Evolutionary conservation across 2,113 vertebrate species (phyloP).

Genomic region (Neogale vison): DNA sequence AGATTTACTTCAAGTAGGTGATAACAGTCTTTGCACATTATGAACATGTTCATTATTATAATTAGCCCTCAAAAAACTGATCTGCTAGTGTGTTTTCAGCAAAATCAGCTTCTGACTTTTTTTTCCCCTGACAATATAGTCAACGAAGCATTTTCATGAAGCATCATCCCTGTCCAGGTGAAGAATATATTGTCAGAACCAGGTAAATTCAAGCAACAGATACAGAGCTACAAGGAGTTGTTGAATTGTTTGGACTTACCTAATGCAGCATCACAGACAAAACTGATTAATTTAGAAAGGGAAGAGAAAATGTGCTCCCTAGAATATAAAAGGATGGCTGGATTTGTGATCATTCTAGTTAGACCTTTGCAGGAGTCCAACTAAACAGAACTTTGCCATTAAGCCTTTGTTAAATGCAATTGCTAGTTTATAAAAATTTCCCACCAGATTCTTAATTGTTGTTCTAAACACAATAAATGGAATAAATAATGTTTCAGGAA

Average conservation of each 20-base stretch:
- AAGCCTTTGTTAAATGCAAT: not conserved
- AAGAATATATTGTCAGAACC: not conserved
- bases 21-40: not conserved
- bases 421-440: conserved; percentile 4
- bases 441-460: not conserved
- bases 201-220: not conserved
- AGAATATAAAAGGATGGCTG: not conserved
- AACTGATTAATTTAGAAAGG: not conserved
- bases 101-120: not conserved
- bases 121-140: not conserved
- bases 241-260: not conserved
- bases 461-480: conserved; percentile 12
- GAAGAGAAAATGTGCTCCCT: not conserved
- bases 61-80: not conserved
- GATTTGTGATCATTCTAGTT: not conserved
- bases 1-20: not conserved
- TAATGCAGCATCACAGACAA: not conserved
- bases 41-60: not conserved
- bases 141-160: not conserved
- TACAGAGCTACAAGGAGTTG: not conserved
- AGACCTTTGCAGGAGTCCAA: conserved; percentile 5
- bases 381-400: not conserved
- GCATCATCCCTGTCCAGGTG: not conserved
- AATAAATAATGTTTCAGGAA: not conserved
- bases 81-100: not conserved